These are phyloP conservation scores for Denticeps clupeoides DNA, from an alignment of 2,797 vertebrate species.

Conservation along the genomic window DNA sequence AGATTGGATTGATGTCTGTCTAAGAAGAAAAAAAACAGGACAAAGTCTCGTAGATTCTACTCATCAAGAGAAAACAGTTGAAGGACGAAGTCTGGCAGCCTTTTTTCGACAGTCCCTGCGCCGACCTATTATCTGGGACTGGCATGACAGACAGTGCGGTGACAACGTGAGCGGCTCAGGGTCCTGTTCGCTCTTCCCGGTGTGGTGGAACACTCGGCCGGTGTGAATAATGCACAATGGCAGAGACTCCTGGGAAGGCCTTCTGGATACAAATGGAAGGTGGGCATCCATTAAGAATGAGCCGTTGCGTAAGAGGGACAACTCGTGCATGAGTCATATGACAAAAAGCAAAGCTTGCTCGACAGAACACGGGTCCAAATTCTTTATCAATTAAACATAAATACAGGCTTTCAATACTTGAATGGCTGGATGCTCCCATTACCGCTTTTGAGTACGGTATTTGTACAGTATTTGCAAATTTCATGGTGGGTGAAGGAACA, in stretches of 20 bases:
- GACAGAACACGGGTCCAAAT: conserved; percentile 5
- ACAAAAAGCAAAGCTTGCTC: conserved; percentile 6
- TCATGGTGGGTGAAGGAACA: neutral
- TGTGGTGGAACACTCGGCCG: neutral
- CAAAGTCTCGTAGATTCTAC: too few species aligned
- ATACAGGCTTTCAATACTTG: neutral
- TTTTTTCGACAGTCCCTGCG: too few species aligned
- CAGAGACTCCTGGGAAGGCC: neutral
- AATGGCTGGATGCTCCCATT: neutral
- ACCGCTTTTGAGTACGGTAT: too few species aligned
- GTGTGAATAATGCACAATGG: conserved; percentile 19
- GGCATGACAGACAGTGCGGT: neutral
- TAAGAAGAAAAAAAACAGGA: neutral
- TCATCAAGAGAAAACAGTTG: too few species aligned
- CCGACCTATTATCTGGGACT: too few species aligned
- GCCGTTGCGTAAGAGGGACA: conserved; percentile 3
- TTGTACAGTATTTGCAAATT: too few species aligned
- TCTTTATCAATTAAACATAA: conserved; percentile 21
- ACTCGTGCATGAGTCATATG: conserved; percentile 1
- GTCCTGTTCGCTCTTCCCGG: neutral
- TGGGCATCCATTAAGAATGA: conserved; percentile 24
- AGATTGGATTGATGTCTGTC: conserved; percentile 7
- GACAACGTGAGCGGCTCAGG: neutral
- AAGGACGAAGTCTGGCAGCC: too few species aligned
- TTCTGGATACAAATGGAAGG: conserved; percentile 10